Percentiles rank a stretch among this genome's conserved stretches.
Conservation (phyloP, 2,888 invertebrate species). For the Callimorpha dominula region DNA sequence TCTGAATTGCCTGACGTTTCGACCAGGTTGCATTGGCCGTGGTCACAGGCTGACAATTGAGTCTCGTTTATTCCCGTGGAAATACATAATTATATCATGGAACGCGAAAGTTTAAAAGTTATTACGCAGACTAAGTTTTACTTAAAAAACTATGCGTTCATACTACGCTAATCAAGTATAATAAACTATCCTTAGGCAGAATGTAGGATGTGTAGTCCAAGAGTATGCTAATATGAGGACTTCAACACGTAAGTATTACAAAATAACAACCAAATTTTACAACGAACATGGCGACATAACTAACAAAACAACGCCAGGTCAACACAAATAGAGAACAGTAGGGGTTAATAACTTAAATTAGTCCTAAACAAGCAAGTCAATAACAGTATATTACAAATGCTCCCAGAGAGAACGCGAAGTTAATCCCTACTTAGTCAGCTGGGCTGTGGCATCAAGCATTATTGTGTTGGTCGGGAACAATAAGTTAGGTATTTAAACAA, state of each 20-base stretch:
- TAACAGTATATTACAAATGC: constrained; percentile 20
- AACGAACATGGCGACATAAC: constrained; percentile 2
- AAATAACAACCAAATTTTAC: background rate
- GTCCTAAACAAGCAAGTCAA: constrained; percentile 44
- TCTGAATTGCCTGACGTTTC: too few species aligned
- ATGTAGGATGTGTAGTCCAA: background rate
- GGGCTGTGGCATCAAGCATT: background rate
- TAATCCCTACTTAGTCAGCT: constrained; percentile 20
- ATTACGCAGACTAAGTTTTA: too few species aligned
- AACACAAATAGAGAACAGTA: constrained; percentile 30
- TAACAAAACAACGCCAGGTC: constrained; percentile 6
- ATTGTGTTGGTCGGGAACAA: constrained; percentile 6
- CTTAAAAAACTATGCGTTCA: background rate
- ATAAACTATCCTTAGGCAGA: background rate
- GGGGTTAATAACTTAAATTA: constrained; percentile 29
- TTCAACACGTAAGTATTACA: background rate
- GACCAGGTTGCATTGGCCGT: too few species aligned
- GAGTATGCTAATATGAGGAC: background rate
- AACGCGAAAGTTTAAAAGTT: too few species aligned
- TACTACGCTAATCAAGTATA: background rate
- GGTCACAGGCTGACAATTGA: too few species aligned
- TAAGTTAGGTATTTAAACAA: constrained; percentile 9
- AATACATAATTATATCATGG: too few species aligned
- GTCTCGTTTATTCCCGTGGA: too few species aligned
- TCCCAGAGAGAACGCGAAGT: constrained; percentile 11